Evolutionary conservation across 1,140 invertebrate genomes (phyloP), one percentile per base, ranked within the genome.

Genomic region (Camponotus vicinus): DNA sequence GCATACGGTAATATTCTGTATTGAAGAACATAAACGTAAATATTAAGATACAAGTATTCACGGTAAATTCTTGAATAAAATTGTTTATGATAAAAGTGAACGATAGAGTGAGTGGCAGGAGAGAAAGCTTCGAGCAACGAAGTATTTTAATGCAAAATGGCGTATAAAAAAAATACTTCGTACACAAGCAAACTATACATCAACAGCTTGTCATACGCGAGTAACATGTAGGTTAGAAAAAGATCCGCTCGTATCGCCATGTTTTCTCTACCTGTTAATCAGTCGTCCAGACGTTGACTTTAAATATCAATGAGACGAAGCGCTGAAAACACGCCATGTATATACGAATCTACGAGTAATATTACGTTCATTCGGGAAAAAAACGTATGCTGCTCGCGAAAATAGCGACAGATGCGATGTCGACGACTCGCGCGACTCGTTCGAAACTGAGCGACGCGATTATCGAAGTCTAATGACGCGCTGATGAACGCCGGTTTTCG

Each of bases 201-300:
- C 64, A 71, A 71, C 66, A 37, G 77, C 21, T 71, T 52, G 27
- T 15, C 18, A 2, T 59, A 55, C 21, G 42, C 21, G 4, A 55
- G 5, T 32, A 18, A 37, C 8, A 15, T 83, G 4, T 75, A 83
- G 79, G 79, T 83, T 83, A 83, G 79, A 40, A 21, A 55, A 4
- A 37, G 37, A 13, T 2, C 11, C 7, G 18, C 6, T 71, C n/a
- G 37, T 40, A 32, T 49, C 67, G 79, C 69, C 55, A 75, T 37
- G 18, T 83, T 82, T 61, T 15, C 18, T 42, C n/a, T 82, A 82
- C 67, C 40, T 82, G 79, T 55, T 49, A 27, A n/a, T 37, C 40
- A 27, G 40, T 61, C 40, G 69, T 45, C 40, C 18, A 59, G 40
- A 57, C 40, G 79, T 55, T 6, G 27, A 8, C 8, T 15, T 61